Evolutionary conservation across 2,797 vertebrate genomes (phyloP).

Genomic region (Cygnus olor): DNA sequence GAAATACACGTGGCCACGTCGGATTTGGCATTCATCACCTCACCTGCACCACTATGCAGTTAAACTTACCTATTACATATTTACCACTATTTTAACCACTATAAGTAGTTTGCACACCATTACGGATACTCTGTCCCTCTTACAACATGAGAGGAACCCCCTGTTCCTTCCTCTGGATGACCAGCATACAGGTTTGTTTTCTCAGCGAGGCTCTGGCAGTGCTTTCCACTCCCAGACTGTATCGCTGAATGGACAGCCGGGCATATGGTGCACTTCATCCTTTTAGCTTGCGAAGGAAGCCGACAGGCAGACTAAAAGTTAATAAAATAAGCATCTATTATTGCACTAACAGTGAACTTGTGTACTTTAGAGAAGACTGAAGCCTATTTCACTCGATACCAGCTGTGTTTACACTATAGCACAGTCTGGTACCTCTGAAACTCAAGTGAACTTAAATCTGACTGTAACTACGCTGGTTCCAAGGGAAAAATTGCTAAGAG

Average conservation of each 20-base stretch:
- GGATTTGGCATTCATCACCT: not conserved
- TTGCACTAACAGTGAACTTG: slow-evolving; percentile 37
- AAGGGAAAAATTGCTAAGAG: not conserved
- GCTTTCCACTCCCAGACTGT: not conserved
- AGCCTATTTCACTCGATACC: slow-evolving; percentile 35
- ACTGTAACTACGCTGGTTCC: slow-evolving; percentile 17
- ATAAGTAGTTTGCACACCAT: not conserved
- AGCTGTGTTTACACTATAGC: slow-evolving; percentile 67
- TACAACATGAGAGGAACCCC: not conserved
- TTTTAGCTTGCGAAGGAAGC: not conserved
- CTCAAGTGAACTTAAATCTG: slow-evolving; percentile 12
- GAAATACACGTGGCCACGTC: not conserved
- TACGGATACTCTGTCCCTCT: not conserved
- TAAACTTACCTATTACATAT: not conserved
- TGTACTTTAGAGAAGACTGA: slow-evolving; percentile 45
- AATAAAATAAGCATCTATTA: slow-evolving; percentile 60
- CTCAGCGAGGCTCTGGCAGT: not conserved
- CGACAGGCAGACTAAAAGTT: slow-evolving; percentile 27
- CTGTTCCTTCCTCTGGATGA: not conserved
- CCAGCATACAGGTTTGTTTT: not conserved
- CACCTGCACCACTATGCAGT: not conserved
- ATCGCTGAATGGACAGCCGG: not conserved
- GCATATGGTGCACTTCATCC: not conserved
- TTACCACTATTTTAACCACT: not conserved
- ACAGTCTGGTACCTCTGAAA: slow-evolving; percentile 62